Base-by-base conservation (phyloP, 2,888 invertebrate species). In the Trilocha varians region DNA sequence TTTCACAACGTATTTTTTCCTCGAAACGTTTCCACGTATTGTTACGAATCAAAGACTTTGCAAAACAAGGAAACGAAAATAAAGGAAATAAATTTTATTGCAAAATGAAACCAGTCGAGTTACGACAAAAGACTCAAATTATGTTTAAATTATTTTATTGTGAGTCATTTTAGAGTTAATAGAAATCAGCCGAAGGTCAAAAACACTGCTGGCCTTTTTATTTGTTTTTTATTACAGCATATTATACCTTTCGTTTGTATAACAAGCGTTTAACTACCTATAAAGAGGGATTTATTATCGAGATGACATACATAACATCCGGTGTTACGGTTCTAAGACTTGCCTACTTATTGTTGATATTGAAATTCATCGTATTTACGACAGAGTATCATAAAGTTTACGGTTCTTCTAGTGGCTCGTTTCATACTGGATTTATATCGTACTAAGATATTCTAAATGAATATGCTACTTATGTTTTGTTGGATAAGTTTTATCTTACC, bases 241-340 rank as follows among this genome's bases (percentile, higher is more conserved):
- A 57, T 57, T 57, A 59, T 64, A 67, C 65, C 63, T 65, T 71
- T 67, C 70, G 68, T 70, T 65, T 66, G 62, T 65, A 65, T 71
- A 73, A 75, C 75, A 75, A 68, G 61, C 75, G 63, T 74, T 78
- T 77, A 77, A 78, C 73, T 72, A 74, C 68, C 73, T 72, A 72
- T 78, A 76, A 78, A 78, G 58, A 50, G 48, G 61, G 61, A 78
- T 78, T 78, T 78, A 79, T 72, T 55, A 59, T 59, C 45, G 50
- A 51, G 56, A 53, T 60, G 62, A 70, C 68, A 68, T 69, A 62
- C 69, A 70, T 64, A 70, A 70, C 68, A 70, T 67, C 61, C 61
- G 53, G 54, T 49, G 52, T 68, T 62, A 58, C 55, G 57, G 55
- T 59, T 66, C 65, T 62, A 62, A 57, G 59, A 55, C 55, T 57